These are phyloP conservation scores for Heloderma charlesbogerti DNA, from an alignment of 2,113 vertebrate genomes.

Conservation along the genomic window DNA sequence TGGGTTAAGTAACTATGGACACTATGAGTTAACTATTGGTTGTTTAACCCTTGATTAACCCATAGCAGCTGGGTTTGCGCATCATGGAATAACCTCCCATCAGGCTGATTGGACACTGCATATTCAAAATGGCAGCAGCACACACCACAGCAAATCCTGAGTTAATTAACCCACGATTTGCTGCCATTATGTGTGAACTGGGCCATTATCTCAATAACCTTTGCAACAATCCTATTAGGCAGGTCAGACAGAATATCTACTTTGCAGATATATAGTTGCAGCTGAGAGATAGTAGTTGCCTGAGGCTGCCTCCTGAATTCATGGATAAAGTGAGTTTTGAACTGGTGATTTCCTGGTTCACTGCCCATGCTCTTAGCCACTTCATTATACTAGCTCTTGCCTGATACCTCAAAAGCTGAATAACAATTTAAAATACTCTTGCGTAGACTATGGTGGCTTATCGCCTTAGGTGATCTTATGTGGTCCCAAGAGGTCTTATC, in stretches of 20 bases:
- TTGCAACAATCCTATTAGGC: not conserved
- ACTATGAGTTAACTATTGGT: too few species aligned
- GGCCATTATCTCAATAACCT: not conserved
- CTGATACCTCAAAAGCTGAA: constrained; percentile 1
- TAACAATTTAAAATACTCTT: not conserved
- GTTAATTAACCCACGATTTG: too few species aligned
- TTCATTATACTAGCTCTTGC: not conserved
- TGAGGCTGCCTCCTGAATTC: not conserved
- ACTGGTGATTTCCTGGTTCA: not conserved
- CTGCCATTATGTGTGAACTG: too few species aligned
- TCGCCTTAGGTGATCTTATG: not conserved
- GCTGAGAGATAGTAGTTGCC: not conserved
- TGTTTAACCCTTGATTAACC: too few species aligned
- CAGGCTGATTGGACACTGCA: too few species aligned
- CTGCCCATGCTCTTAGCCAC: too few species aligned
- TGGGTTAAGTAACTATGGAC: too few species aligned
- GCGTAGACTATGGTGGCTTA: not conserved
- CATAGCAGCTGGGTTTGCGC: too few species aligned
- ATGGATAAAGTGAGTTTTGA: not conserved
- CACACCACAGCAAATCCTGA: too few species aligned
- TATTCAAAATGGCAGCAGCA: too few species aligned
- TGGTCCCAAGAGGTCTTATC: not conserved
- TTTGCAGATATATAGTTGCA: not conserved
- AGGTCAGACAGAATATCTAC: not conserved
- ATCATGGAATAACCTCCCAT: too few species aligned